Evolutionary conservation across 2,888 invertebrate genomes (phyloP), one percentile per base, ranked within the genome.

Genomic region (Venusia cambrica): DNA sequence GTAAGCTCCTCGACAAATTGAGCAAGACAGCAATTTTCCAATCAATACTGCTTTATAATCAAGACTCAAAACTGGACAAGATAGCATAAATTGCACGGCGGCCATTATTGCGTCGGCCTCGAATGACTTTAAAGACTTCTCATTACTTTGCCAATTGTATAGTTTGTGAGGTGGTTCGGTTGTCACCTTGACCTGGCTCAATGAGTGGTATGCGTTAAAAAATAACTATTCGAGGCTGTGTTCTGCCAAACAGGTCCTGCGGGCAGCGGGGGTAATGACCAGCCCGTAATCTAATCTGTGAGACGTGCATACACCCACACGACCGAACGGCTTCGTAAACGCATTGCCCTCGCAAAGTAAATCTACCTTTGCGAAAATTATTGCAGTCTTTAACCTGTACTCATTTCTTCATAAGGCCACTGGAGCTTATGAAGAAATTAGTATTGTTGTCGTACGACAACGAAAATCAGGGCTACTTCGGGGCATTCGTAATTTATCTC

Each of bases 261-360:
- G 63, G 61, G 59, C 58, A 57, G 58, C 54, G 37, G 57, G 74
- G 78, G 71, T 75, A 79, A 77, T 69, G 79, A 78, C 79, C 79
- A 73, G 52, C 48, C n/a, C 59, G 73, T 73, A 77, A 80, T 80
- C 79, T 79, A 77, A 79, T 79, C 80, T 75, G 48, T 53, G 52
- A 48, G 45, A 50, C 56, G 58, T 42, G 55, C 45, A 54, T 58
- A 53, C 58, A 55, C 67, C 51, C 53, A 56, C 57, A 51, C 53
- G 56, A 45, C 57, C 48, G 55, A 62, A 45, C 39, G 43, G 45
- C 49, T 48, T 45, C 48, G 47, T 46, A 25, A 35, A 41, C 38
- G 33, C 40, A 38, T 40, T 38, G 39, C 39, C 38, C 40, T 45
- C 24, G 33, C 8, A 33, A 28, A 12, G 22, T 13, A 25, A 19